These are phyloP conservation scores for Solenopsis invicta DNA, from an alignment of 1,140 invertebrate genomes.

Conservation along the genomic window DNA sequence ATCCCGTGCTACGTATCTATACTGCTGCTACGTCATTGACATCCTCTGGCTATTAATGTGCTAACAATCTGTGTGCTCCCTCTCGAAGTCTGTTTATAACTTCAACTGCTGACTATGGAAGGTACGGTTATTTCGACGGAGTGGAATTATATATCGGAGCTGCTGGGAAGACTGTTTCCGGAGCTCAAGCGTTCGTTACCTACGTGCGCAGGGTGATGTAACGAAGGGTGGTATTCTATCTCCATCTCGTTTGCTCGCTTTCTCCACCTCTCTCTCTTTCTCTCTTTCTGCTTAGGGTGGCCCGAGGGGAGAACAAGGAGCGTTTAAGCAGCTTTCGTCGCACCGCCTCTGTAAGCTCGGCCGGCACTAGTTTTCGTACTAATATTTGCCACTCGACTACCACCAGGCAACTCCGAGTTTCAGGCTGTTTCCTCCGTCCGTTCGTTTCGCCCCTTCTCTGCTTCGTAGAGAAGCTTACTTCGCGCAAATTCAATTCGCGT, in stretches of 20 bases:
- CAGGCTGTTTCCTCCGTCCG: slow-evolving; percentile 43
- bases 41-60: slow-evolving; percentile 44
- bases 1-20: slow-evolving; percentile 22
- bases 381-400: slow-evolving; percentile 87
- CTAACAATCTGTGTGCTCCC: slow-evolving; percentile 35
- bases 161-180: slow-evolving; percentile 68
- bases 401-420: slow-evolving; percentile 68
- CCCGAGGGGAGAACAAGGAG: slow-evolving; percentile 63
- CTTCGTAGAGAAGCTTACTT: slow-evolving; percentile 39
- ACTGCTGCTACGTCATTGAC: slow-evolving; percentile 46
- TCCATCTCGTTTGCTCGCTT: slow-evolving; percentile 15
- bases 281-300: not conserved
- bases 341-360: slow-evolving; percentile 80
- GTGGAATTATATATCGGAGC: slow-evolving; percentile 80
- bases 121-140: slow-evolving; percentile 76
- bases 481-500: slow-evolving; percentile 61
- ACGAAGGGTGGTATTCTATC: slow-evolving; percentile 55
- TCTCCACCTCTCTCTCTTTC: not conserved
- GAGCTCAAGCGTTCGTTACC: slow-evolving; percentile 72
- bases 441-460: slow-evolving; percentile 34
- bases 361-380: slow-evolving; percentile 85
- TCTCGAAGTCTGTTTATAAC: slow-evolving; percentile 75
- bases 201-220: slow-evolving; percentile 54
- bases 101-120: slow-evolving; percentile 79
- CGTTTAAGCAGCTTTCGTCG: slow-evolving; percentile 86